Percentiles rank a stretch among this genome's conserved stretches.
Evolutionary conservation across 2,797 vertebrate genomes (phyloP).

Genomic region (Arctocebus calabarensis): DNA sequence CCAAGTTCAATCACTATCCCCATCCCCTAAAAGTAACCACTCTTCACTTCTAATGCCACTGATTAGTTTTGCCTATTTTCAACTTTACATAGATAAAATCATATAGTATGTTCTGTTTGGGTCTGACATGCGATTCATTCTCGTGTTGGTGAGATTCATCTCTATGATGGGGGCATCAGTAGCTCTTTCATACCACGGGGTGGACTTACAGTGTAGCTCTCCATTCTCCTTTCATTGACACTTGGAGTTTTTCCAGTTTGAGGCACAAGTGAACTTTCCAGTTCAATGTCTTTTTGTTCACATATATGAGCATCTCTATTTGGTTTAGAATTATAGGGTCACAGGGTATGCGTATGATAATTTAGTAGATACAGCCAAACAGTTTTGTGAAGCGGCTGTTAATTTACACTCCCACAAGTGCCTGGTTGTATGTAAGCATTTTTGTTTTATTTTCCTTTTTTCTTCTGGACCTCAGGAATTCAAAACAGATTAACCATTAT

Average conservation of each 20-base stretch:
- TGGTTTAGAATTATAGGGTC: neutral
- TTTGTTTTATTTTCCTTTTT: neutral
- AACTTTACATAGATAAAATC: neutral
- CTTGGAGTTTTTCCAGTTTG: neutral
- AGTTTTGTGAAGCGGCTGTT: neutral
- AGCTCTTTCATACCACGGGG: neutral
- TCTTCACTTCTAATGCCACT: neutral
- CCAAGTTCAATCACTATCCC: neutral
- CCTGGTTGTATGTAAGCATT: neutral
- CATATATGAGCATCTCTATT: neutral
- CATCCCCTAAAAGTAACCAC: neutral
- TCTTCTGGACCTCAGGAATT: neutral
- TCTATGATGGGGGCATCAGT: neutral
- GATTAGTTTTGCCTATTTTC: neutral
- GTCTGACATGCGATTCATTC: neutral
- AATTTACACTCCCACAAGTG: neutral
- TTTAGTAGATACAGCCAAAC: neutral
- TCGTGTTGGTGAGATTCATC: neutral
- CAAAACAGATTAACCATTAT: neutral
- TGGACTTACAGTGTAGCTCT: neutral
- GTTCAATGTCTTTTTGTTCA: neutral
- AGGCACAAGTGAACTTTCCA: neutral
- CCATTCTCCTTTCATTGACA: neutral
- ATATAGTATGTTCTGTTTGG: neutral
- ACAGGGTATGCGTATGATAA: neutral